Evolutionary conservation across 1,140 invertebrate species (phyloP).

Genomic region (Ganaspis sp.): DNA sequence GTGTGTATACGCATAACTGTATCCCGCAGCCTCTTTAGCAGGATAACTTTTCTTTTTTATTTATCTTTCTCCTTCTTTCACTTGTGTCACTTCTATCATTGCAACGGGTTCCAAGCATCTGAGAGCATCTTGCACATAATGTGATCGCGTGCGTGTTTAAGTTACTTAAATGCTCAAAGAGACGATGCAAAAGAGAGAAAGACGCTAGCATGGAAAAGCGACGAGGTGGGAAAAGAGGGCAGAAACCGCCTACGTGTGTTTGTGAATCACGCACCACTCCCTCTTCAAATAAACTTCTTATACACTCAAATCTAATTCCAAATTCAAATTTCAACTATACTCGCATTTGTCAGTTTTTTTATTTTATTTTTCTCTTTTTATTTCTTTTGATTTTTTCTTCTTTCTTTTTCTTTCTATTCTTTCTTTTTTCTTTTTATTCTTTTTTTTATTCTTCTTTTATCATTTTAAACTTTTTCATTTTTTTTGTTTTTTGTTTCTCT

Average conservation of each 20-base stretch:
- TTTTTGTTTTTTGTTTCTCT: too few species aligned
- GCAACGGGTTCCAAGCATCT: not conserved
- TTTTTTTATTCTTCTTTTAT: too few species aligned
- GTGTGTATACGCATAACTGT: slow-evolving; percentile 1
- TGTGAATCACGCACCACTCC: slow-evolving; percentile 25
- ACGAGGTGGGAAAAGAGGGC: slow-evolving; percentile 16
- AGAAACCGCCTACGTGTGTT: slow-evolving; percentile 12
- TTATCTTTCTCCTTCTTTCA: slow-evolving; percentile 23
- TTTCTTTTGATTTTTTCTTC: too few species aligned
- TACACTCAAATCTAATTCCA: not conserved
- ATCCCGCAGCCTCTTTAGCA: slow-evolving; percentile 12
- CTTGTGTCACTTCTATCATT: not conserved
- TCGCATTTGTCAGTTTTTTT: not conserved
- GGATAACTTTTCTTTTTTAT: slow-evolving; percentile 19
- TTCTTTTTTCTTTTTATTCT: too few species aligned
- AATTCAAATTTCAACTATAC: not conserved
- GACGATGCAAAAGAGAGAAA: too few species aligned
- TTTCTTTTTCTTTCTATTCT: too few species aligned
- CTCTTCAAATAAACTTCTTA: not conserved
- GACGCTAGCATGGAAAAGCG: not conserved
- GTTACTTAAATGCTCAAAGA: not conserved
- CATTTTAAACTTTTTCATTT: too few species aligned
- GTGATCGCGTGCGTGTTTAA: slow-evolving; percentile 18
- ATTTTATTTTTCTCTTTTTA: too few species aligned
- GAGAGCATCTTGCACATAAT: not conserved